These are phyloP conservation scores for Sthenelais limicola DNA, from an alignment of 2,888 invertebrate genomes.

Conservation along the genomic window DNA sequence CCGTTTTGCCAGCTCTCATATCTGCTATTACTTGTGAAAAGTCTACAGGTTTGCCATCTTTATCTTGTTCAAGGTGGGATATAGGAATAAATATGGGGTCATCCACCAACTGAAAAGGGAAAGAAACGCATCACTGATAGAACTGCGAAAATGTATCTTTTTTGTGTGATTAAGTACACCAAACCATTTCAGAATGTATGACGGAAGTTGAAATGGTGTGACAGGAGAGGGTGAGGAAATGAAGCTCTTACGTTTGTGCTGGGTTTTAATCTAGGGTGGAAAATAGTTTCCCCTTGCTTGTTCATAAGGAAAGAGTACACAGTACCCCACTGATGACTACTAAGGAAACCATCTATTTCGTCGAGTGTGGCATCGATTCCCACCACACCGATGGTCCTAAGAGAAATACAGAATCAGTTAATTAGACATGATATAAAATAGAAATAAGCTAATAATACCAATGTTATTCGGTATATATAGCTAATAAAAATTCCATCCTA, in stretches of 20 bases:
- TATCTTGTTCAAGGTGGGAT: conserved; percentile 68
- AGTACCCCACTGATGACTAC: conserved; percentile 72
- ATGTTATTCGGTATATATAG: no score
- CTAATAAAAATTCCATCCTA: no score
- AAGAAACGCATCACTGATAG: no score
- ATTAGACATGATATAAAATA: no score
- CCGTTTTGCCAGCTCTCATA: conserved; percentile 67
- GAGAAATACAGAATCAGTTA: no score
- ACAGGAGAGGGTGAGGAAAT: no score
- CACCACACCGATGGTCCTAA: conserved; percentile 71
- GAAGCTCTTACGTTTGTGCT: conserved; percentile 69
- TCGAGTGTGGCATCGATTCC: conserved; percentile 73
- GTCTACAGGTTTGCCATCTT: conserved; percentile 67
- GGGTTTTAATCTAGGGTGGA: conserved; percentile 71
- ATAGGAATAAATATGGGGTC: conserved; percentile 73
- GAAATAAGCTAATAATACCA: no score
- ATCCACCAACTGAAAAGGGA: conserved; percentile 67
- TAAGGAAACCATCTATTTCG: conserved; percentile 72
- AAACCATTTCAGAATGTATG: no score
- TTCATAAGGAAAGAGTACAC: conserved; percentile 73
- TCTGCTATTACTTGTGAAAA: conserved; percentile 65
- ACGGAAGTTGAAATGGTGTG: no score
- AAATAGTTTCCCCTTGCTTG: conserved; percentile 72
- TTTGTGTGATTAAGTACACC: no score
- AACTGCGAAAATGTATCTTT: no score